A percentile compares a stretch with the other conserved stretches of the same genome.
These are phyloP conservation scores for Callinectes sapidus DNA, from an alignment of 2,888 invertebrate species.

Conservation along the genomic window DNA sequence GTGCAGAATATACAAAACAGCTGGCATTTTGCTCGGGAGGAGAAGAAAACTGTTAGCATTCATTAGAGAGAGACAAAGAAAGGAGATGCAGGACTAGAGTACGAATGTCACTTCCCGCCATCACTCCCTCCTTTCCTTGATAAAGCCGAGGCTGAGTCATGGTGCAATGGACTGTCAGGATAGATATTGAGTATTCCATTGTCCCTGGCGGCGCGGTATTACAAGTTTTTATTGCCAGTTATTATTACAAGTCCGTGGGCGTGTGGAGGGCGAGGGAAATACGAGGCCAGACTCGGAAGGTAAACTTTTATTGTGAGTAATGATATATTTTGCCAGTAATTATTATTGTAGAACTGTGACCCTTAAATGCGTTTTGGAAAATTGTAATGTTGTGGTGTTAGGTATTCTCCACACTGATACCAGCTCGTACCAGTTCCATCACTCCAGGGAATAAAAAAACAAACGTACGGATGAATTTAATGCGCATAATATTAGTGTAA, in stretches of 20 bases:
- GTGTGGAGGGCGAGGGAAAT: background rate
- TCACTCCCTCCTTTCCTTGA: background rate
- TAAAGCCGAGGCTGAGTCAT: background rate
- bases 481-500: too few relatives aligned
- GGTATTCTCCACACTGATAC: background rate
- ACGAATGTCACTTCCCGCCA: background rate
- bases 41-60: background rate
- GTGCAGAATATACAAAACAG: background rate
- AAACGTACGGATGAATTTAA: too few relatives aligned
- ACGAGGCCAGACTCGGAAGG: background rate
- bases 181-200: background rate
- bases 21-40: background rate
- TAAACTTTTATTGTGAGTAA: background rate
- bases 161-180: background rate
- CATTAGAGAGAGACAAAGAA: background rate
- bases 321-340: background rate
- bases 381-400: background rate
- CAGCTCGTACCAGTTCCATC: background rate
- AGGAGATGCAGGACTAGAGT: background rate
- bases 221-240: background rate
- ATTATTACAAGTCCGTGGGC: constrained; percentile 10
- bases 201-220: background rate
- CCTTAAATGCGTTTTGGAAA: background rate
- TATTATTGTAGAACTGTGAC: background rate
- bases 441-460: background rate